Percentiles rank a stretch among this genome's conserved stretches.
These are phyloP conservation scores for Pseudorectes ferrugineus DNA, from an alignment of 2,113 vertebrate genomes.

Conservation along the genomic window DNA sequence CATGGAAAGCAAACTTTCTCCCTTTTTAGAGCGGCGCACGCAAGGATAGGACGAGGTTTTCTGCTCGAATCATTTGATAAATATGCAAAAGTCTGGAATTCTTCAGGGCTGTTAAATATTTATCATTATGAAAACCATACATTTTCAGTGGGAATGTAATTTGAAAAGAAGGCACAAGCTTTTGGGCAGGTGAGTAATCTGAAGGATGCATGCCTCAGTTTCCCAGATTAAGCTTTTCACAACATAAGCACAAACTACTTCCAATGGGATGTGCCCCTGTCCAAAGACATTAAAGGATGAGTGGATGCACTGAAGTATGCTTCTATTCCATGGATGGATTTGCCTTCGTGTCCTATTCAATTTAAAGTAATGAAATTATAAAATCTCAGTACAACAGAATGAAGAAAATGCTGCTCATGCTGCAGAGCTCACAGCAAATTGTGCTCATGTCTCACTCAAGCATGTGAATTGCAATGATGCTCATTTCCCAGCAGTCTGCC, in stretches of 20 bases:
- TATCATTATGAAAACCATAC: not conserved
- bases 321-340: not conserved
- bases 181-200: not conserved
- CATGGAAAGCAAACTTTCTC: not conserved
- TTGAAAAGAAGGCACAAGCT: not conserved
- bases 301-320: not conserved
- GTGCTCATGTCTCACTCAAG: not conserved
- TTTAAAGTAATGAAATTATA: not conserved
- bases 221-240: not conserved
- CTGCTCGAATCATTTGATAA: not conserved
- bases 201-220: not conserved
- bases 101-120: not conserved
- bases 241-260: not conserved
- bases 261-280: not conserved
- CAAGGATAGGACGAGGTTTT: not conserved
- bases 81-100: not conserved
- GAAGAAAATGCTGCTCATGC: not conserved
- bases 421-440: not conserved
- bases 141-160: not conserved
- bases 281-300: not conserved
- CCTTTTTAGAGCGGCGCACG: not conserved
- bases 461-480: not conserved
- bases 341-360: not conserved
- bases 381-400: not conserved
- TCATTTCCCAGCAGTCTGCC: not conserved